Conservation (phyloP, 2,888 invertebrate species). For the Piscicola geometra region DNA sequence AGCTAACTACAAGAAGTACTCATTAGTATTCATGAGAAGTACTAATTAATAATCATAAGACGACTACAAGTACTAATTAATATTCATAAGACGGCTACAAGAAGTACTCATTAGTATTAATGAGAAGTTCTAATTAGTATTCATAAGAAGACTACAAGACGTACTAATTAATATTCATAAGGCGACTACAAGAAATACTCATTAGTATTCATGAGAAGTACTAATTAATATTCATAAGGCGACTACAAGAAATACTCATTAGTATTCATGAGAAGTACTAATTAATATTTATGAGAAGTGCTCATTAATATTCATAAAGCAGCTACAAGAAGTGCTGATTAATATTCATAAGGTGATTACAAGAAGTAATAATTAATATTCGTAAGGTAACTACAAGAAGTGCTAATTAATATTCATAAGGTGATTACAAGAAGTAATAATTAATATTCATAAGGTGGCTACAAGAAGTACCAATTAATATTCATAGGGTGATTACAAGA, state of each 20-base stretch:
- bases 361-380: too few species aligned
- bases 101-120: conserved; percentile 22
- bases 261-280: conserved; percentile 23
- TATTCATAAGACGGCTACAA: conserved; percentile 25
- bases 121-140: conserved; percentile 8
- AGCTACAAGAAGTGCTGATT: too few species aligned
- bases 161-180: background rate
- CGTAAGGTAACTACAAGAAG: too few species aligned
- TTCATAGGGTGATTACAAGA: background rate
- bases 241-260: background rate
- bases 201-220: conserved; percentile 14
- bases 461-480: conserved; percentile 15
- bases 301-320: background rate
- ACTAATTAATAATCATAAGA: background rate
- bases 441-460: too few species aligned
- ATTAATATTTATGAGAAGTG: conserved; percentile 10
- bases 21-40: conserved; percentile 16
- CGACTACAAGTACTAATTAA: background rate
- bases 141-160: background rate
- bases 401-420: too few species aligned
- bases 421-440: conserved; percentile 31
- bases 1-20: conserved; percentile 35
- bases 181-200: conserved; percentile 30
- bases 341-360: too few species aligned
- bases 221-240: background rate